These are phyloP conservation scores for Triops cancriformis DNA, from an alignment of 1,140 invertebrate genomes.

Conservation along the genomic window DNA sequence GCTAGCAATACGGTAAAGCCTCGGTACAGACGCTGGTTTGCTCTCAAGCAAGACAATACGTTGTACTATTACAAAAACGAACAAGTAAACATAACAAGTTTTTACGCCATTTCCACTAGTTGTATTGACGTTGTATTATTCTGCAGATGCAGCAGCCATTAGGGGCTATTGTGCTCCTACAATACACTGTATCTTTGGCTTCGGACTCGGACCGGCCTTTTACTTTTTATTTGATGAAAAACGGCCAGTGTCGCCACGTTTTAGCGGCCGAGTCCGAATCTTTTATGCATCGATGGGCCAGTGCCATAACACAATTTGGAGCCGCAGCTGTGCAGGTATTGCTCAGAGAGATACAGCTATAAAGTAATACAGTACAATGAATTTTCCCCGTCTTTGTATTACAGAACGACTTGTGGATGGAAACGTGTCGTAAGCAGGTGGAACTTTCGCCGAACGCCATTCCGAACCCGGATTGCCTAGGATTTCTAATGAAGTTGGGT, in stretches of 20 bases:
- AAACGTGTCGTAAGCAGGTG: constrained; percentile 48
- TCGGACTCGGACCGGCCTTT: constrained; percentile 46
- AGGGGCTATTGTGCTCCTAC: constrained; percentile 75
- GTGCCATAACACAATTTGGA: constrained; percentile 52
- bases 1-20: constrained; percentile 41
- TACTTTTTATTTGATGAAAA: constrained; percentile 63
- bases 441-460: constrained; percentile 49
- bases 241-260: constrained; percentile 49
- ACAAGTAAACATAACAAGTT: constrained; percentile 36
- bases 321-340: constrained; percentile 42
- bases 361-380: no score
- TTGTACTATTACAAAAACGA: constrained; percentile 92
- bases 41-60: constrained; percentile 81
- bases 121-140: neutral
- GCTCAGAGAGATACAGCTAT: constrained; percentile 36
- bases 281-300: constrained; percentile 54
- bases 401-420: constrained; percentile 68
- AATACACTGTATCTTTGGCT: constrained; percentile 61
- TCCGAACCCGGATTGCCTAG: constrained; percentile 76
- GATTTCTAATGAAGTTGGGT: constrained; percentile 72
- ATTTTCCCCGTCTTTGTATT: constrained; percentile 27
- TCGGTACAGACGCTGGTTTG: constrained; percentile 86
- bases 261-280: constrained; percentile 25
- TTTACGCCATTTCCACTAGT: neutral
- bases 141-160: constrained; percentile 73